Evolutionary conservation across 2,113 vertebrate genomes (phyloP), one percentile per base, ranked within the genome.

Genomic region (Thymallus thymallus): DNA sequence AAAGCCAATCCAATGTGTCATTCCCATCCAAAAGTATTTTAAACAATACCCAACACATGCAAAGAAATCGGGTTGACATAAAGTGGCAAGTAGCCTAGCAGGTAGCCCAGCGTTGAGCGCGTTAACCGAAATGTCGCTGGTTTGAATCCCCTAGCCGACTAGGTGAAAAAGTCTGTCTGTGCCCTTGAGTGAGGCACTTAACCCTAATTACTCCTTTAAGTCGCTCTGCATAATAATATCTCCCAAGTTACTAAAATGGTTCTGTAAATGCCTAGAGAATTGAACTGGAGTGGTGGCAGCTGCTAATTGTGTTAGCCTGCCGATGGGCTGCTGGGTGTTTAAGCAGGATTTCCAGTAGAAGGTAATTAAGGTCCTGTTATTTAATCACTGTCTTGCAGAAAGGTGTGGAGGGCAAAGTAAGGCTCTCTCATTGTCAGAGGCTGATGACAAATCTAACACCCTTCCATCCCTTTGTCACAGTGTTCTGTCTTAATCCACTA

Each of bases 371-470:
- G 0, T 22, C 23, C 79, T 56, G 69, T 77, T 87, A 81, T 87
- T 84, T 79, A 68, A 68, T 87, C 84, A 87, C 72, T 82, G 69
- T 82, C 80, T 75, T 71, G 60, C 83, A 73, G 78, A 72, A 81
- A 83, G 77, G 75, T 80, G 76, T 74, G 46, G 69, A 69, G 76
- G 30, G 48, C 69, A 76, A 84, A 77, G 60, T 69, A 32, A 72
- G 75, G 73, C 68, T 41, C 58, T 68, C 58, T 72, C 76, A 26
- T 77, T 68, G 35, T 75, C 70, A 80, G 66, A 64, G 69, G 29
- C 30, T 1, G 60, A 68, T 78, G 82, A 83, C 51, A 77, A 84
- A 84, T 80, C 26, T 71, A 16, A 6, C 64, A n/a, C 60, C 51
- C 18, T 55, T 20, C 51, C n/a, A 60, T 24, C 18, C 1, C 55